A percentile compares a stretch with the other conserved stretches of the same genome.
Conservation (phyloP, 2,888 invertebrate genomes). For the Gastrophysa polygoni region DNA sequence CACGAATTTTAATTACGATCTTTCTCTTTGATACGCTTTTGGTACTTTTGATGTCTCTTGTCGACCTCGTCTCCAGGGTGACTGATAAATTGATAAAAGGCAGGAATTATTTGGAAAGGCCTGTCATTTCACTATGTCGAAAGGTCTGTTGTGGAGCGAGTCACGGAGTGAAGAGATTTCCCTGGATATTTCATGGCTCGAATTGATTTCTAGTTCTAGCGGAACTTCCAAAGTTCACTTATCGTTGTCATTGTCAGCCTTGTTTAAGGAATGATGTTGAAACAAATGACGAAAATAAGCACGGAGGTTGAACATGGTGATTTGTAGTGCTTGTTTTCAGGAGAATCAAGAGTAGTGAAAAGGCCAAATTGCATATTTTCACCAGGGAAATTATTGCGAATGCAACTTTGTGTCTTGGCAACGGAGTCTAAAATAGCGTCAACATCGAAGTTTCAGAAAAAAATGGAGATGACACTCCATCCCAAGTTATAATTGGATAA, state of each 20-base stretch:
- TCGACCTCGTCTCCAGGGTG: constrained; percentile 17
- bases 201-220: too few species aligned
- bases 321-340: constrained; percentile 17
- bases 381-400: constrained; percentile 14
- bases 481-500: constrained; percentile 29
- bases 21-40: constrained; percentile 28
- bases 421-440: constrained; percentile 4
- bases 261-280: constrained; percentile 2
- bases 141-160: neutral
- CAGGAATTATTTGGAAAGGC: constrained; percentile 20
- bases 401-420: constrained; percentile 10
- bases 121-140: constrained; percentile 16
- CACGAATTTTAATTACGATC: neutral
- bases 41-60: constrained; percentile 29
- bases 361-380: constrained; percentile 20
- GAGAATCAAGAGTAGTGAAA: constrained; percentile 11
- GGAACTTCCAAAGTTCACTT: too few species aligned
- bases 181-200: too few species aligned
- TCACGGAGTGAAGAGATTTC: neutral
- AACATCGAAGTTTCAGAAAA: constrained; percentile 23
- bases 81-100: constrained; percentile 24
- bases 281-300: constrained; percentile 32
- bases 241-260: too few species aligned
- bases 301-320: constrained; percentile 26
- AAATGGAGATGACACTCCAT: constrained; percentile 31